These are phyloP conservation scores for Diabrotica balteata DNA, from an alignment of 2,888 invertebrate species.

Conservation along the genomic window DNA sequence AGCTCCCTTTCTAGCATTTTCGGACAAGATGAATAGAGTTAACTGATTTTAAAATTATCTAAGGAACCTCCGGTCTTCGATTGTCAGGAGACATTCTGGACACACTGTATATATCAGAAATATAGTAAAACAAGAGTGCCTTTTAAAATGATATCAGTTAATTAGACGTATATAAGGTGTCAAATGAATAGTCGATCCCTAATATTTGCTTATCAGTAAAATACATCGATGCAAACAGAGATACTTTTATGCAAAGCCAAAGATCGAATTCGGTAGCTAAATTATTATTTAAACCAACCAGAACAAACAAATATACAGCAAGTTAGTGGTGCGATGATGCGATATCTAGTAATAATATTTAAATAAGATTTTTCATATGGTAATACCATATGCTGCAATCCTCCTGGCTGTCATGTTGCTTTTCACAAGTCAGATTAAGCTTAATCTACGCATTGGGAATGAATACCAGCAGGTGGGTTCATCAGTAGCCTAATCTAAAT, in stretches of 20 bases:
- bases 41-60: too few species aligned
- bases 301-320: background rate
- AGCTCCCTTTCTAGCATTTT: too few species aligned
- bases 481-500: slow-evolving; percentile 47
- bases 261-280: slow-evolving; percentile 17
- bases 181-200: slow-evolving; percentile 6
- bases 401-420: slow-evolving; percentile 47
- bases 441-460: slow-evolving; percentile 45
- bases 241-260: background rate
- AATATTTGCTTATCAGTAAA: slow-evolving; percentile 11
- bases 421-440: slow-evolving; percentile 50
- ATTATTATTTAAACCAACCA: slow-evolving; percentile 8
- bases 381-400: slow-evolving; percentile 48
- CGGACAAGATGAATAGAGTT: too few species aligned
- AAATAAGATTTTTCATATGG: slow-evolving; percentile 37
- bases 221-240: slow-evolving; percentile 6
- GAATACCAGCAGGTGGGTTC: slow-evolving; percentile 43
- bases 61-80: too few species aligned
- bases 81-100: too few species aligned
- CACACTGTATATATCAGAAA: too few species aligned
- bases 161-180: slow-evolving; percentile 15
- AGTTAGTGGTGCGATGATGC: slow-evolving; percentile 17
- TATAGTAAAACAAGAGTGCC: background rate
- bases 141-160: slow-evolving; percentile 3
- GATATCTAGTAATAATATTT: slow-evolving; percentile 31